These are phyloP conservation scores for Chrysolina americana DNA, from an alignment of 2,888 invertebrate genomes.

Conservation along the genomic window DNA sequence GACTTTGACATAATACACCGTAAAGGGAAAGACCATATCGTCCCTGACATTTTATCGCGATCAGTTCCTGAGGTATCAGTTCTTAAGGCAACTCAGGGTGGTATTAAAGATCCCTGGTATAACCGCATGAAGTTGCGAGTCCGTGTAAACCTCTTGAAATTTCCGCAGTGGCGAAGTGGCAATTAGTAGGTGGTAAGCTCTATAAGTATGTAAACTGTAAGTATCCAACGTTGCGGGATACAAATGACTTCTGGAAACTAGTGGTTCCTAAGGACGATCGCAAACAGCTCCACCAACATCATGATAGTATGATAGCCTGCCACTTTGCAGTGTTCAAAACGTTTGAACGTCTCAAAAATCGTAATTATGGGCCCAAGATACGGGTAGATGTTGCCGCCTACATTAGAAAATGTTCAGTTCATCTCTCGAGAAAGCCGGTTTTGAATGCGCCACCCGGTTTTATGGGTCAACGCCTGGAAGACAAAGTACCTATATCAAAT, in stretches of 20 bases:
- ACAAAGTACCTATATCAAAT: slow-evolving; percentile 44
- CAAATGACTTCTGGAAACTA: slow-evolving; percentile 39
- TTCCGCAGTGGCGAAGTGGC: slow-evolving; percentile 45
- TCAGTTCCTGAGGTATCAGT: not conserved
- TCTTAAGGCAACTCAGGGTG: not conserved
- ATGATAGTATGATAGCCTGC: slow-evolving; percentile 44
- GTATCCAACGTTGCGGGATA: slow-evolving; percentile 34
- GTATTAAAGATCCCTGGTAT: not conserved
- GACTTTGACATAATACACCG: not conserved
- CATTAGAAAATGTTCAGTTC: slow-evolving; percentile 46
- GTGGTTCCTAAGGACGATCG: slow-evolving; percentile 44
- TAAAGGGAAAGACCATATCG: not conserved
- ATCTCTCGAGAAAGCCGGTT: slow-evolving; percentile 45
- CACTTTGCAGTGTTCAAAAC: slow-evolving; percentile 53
- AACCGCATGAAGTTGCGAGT: slow-evolving; percentile 5
- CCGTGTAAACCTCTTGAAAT: slow-evolving; percentile 37
- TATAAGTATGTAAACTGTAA: slow-evolving; percentile 42
- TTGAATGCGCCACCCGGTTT: not conserved
- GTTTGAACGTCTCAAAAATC: slow-evolving; percentile 29
- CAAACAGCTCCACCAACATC: slow-evolving; percentile 26
- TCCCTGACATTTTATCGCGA: slow-evolving; percentile 16
- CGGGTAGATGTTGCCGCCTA: too few species aligned
- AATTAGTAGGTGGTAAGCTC: too few species aligned
- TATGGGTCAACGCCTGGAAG: too few species aligned
- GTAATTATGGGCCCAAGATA: too few species aligned